A percentile compares a stretch with the other conserved stretches of the same genome.
Conservation (phyloP, 2,888 invertebrate species). For the Sarcophaga variegata region DNA sequence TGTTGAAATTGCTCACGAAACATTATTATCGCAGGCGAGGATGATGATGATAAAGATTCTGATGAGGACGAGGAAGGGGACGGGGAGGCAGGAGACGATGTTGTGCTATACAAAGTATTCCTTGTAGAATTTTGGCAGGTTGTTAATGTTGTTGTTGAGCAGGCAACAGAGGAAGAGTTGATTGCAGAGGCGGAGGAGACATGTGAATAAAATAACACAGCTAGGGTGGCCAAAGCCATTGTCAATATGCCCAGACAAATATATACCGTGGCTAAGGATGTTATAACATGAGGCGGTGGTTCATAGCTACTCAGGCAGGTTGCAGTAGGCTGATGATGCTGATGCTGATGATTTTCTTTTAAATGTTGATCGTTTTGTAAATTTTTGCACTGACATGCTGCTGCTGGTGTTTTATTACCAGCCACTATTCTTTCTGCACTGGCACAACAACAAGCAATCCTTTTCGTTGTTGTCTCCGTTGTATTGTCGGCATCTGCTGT, state of each 20-base stretch:
- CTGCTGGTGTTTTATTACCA: conserved; percentile 31
- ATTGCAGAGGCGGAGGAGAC: conserved; percentile 69
- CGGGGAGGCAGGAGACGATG: conserved; percentile 15
- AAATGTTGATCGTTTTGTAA: conserved; percentile 61
- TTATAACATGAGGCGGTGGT: conserved; percentile 41
- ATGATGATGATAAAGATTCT: conserved; percentile 18
- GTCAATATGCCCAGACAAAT: conserved; percentile 77
- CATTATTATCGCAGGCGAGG: conserved; percentile 5
- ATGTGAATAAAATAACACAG: conserved; percentile 77
- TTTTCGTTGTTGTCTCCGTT: conserved; percentile 40
- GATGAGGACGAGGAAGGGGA: conserved; percentile 38
- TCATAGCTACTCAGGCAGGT: conserved; percentile 11
- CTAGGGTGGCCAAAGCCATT: conserved; percentile 76
- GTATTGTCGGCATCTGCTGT: conserved; percentile 54
- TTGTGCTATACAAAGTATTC: conserved; percentile 14
- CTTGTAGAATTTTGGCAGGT: conserved; percentile 59
- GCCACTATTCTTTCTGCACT: conserved; percentile 46
- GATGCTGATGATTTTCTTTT: conserved; percentile 58
- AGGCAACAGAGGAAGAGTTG: not conserved
- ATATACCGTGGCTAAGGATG: conserved; percentile 74
- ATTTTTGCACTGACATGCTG: conserved; percentile 71
- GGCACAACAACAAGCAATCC: conserved; percentile 9
- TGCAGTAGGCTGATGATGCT: conserved; percentile 14
- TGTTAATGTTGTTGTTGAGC: conserved; percentile 19
- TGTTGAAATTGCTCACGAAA: conserved; percentile 75